Base-by-base conservation (phyloP, 2,888 invertebrate genomes). In the Patella ulyssiponensis region DNA sequence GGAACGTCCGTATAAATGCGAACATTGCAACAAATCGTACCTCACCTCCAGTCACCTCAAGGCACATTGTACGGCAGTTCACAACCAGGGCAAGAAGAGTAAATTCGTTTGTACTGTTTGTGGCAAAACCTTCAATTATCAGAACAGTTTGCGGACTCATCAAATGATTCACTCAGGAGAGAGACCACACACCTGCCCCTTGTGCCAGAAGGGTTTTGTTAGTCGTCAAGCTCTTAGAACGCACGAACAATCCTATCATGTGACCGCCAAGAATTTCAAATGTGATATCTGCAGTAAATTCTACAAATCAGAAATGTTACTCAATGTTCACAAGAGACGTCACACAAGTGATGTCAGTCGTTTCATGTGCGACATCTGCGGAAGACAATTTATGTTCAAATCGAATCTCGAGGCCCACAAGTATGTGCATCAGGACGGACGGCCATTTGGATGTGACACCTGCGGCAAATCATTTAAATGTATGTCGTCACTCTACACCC, bases 381-480 rank as follows among this genome's bases (percentile, higher is more conserved):
- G 87, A 2, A 80, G 84, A 15, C 83, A 83, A 74, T 90, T 88
- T 78, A 87, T 88, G 85, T 90, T 87, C 69, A 87, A 88, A 75
- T 85, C 87, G 20, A 88, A 86, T 0, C 80, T 90, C 44, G 88
- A 89, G 69, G 85, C 88, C 71, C 90, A 90, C 75, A 79, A 81
- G 20, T 81, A 84, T 3, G 86, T 88, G 2, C 90, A 90, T 75
- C 80, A 80, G 53, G 86, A 87, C 71, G 85, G 84, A 9, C 85
- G 86, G 51, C 83, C 86, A 0, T 88, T 81, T 79, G 73, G 75
- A 9, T 90, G 90, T 76, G 80, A 81, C 12, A 79, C 80, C 1
- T 90, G 90, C 81, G 83, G 84, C 0, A 90, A 90, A 76, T 80
- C 85, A 0, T 90, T 90, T 78, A 90, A 90, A 84, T 79, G 77